Evolutionary conservation across 2,888 invertebrate genomes (phyloP).

Genomic region (Lottia scabra): DNA sequence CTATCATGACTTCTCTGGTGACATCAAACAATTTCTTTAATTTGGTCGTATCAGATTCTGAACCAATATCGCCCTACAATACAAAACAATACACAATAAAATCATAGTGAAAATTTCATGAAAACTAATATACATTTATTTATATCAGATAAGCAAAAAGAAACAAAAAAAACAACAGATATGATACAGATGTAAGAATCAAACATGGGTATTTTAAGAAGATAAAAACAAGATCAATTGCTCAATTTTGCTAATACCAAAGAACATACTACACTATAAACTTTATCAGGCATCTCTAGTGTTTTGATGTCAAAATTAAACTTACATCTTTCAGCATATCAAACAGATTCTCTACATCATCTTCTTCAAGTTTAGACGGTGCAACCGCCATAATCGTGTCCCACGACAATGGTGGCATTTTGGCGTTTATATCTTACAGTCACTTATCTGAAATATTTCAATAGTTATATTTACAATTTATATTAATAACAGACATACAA

Average conservation of each 20-base stretch:
- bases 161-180: too few species aligned
- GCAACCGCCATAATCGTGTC: slow-evolving; percentile 57
- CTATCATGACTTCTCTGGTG: slow-evolving; percentile 58
- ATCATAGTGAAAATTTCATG: too few species aligned
- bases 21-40: slow-evolving; percentile 63
- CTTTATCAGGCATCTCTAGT: too few species aligned
- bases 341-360: slow-evolving; percentile 60
- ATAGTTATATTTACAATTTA: neutral
- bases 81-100: too few species aligned
- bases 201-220: neutral
- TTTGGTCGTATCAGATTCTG: slow-evolving; percentile 52
- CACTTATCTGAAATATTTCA: neutral
- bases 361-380: slow-evolving; percentile 52
- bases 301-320: neutral
- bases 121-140: too few species aligned
- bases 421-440: slow-evolving; percentile 8
- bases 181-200: neutral
- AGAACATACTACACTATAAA: too few species aligned
- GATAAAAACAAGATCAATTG: neutral
- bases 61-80: slow-evolving; percentile 46
- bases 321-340: slow-evolving; percentile 57
- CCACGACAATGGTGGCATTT: slow-evolving; percentile 66
- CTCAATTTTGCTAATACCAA: too few species aligned
- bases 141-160: too few species aligned
- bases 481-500: too few species aligned